Evolutionary conservation across 1,140 invertebrate species (phyloP).

Genomic region (Samia ricini): DNA sequence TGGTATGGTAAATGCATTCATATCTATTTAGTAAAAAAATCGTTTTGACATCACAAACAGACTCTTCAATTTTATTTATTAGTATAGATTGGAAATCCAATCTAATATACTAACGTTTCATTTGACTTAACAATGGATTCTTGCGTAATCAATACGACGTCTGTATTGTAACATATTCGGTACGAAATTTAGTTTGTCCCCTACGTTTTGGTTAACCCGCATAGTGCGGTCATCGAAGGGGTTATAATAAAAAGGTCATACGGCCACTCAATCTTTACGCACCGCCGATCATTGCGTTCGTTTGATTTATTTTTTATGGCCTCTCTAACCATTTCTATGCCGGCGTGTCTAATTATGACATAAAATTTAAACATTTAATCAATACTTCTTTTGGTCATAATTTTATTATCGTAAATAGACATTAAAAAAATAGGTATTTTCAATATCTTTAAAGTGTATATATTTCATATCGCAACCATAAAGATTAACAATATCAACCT

Average conservation of each 20-base stretch:
- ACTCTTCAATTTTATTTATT: too few relatives aligned
- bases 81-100: too few relatives aligned
- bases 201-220: conserved; percentile 34
- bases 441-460: too few relatives aligned
- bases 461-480: too few relatives aligned
- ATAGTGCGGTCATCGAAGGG: conserved; percentile 43
- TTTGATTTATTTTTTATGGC: conserved; percentile 63
- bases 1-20: too few relatives aligned
- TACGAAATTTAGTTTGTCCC: not conserved
- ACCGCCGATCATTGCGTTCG: conserved; percentile 20
- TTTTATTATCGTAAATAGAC: not conserved
- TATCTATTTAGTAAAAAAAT: too few relatives aligned
- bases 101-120: too few relatives aligned
- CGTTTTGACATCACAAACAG: too few relatives aligned
- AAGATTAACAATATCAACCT: too few relatives aligned
- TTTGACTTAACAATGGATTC: not conserved
- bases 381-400: not conserved
- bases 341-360: conserved; percentile 55
- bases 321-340: conserved; percentile 49
- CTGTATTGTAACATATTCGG: not conserved
- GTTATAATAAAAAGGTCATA: conserved; percentile 34
- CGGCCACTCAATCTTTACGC: conserved; percentile 40
- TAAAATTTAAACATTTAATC: conserved; percentile 13
- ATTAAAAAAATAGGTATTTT: too few relatives aligned
- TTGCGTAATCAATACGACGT: not conserved